Evolutionary conservation across 2,797 vertebrate species (phyloP).

Genomic region (Champsocephalus esox): DNA sequence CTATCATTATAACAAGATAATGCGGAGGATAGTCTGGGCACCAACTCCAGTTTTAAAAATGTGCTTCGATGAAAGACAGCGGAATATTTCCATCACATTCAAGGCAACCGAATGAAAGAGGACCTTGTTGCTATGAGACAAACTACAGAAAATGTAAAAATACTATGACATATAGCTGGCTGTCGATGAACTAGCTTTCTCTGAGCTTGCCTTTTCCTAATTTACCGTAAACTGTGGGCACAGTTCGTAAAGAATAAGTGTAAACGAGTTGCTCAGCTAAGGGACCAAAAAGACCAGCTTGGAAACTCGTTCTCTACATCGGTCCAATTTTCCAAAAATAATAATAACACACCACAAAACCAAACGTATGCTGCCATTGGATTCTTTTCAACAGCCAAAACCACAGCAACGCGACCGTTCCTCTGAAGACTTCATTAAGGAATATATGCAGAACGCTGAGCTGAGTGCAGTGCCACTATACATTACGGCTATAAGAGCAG

Average conservation of each 20-base stretch:
- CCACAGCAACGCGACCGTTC: constrained; percentile 2
- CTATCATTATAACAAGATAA: background rate
- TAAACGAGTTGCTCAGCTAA: background rate
- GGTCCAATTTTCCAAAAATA: constrained; percentile 3
- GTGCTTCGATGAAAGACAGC: background rate
- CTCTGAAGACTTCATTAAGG: constrained; percentile 49
- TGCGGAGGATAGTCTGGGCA: background rate
- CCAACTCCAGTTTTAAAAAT: background rate
- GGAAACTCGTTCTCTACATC: background rate
- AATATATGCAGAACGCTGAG: constrained; percentile 36
- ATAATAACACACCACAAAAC: constrained; percentile 1
- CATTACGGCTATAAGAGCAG: constrained; percentile 1
- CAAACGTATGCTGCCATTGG: background rate
- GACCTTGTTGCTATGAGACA: background rate
- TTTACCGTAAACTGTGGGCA: background rate
- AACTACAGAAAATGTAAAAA: background rate
- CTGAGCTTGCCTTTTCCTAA: background rate
- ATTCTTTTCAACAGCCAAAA: background rate
- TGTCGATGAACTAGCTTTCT: background rate
- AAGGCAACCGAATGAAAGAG: background rate
- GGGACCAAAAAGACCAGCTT: background rate
- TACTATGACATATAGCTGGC: fast-evolving
- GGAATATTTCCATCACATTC: background rate
- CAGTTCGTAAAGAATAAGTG: background rate
- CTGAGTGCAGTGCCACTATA: background rate